Evolutionary conservation across 2,113 vertebrate genomes (phyloP).

Genomic region (Ciconia boyciana): DNA sequence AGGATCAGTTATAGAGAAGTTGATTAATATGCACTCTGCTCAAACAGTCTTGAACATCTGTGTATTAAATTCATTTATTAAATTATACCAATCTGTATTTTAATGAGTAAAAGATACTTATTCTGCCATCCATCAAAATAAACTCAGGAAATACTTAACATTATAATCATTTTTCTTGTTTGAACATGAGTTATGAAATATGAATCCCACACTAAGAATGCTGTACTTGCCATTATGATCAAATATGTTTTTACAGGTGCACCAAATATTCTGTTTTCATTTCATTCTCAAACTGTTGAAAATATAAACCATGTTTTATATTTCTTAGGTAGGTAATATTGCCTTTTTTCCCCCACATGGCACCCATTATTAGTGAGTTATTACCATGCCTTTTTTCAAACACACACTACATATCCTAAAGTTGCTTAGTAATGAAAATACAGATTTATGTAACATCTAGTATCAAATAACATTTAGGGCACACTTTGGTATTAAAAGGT

Average conservation of each 20-base stretch:
- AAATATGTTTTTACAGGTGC: constrained; percentile 92
- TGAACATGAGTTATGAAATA: constrained; percentile 83
- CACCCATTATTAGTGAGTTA: constrained; percentile 80
- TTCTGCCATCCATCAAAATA: constrained; percentile 88
- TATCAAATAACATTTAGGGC: constrained; percentile 47
- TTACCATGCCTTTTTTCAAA: constrained; percentile 67
- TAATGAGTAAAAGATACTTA: constrained; percentile 88
- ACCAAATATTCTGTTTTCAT: constrained; percentile 84
- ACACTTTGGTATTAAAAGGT: constrained; percentile 32
- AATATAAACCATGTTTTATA: constrained; percentile 81
- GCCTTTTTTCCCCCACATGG: constrained; percentile 76
- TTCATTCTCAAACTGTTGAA: constrained; percentile 81
- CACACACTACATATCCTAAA: constrained; percentile 60
- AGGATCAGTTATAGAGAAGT: constrained; percentile 79
- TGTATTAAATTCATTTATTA: constrained; percentile 87
- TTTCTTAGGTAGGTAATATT: constrained; percentile 72
- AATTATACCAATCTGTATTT: constrained; percentile 88
- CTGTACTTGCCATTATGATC: constrained; percentile 83
- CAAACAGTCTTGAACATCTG: constrained; percentile 85
- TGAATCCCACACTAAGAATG: constrained; percentile 82
- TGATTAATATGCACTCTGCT: constrained; percentile 83
- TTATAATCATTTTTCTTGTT: constrained; percentile 88
- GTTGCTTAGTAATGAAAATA: constrained; percentile 80
- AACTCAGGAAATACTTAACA: constrained; percentile 90
- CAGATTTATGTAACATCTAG: constrained; percentile 68